Percentiles rank a stretch among this genome's conserved stretches.
phyloP scores from a whole-genome alignment of 2,888 invertebrate genomes.

The Epirrita christyi region DNA sequence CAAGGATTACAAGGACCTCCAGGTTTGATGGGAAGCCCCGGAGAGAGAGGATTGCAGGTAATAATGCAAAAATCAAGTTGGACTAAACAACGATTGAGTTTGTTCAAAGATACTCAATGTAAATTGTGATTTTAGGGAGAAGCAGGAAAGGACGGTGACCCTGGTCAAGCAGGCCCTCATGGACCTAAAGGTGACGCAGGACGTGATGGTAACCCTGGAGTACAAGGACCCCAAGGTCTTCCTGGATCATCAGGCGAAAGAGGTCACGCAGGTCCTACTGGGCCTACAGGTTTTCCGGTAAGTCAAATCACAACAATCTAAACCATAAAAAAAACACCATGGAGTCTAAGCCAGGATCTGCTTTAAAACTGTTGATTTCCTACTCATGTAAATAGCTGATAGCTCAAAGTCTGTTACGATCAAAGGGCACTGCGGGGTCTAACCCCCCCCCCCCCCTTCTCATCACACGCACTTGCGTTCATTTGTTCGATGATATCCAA shows the following conservation, averaged over 20 bases:
- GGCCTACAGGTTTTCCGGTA: conserved; percentile 93
- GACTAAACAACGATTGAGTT: background rate
- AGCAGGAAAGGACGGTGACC: conserved; percentile 91
- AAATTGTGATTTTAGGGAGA: conserved; percentile 84
- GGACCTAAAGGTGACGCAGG: conserved; percentile 93
- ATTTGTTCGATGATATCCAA: too few species aligned
- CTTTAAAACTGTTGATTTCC: too few species aligned
- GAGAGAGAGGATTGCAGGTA: conserved; percentile 90
- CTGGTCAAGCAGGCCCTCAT: conserved; percentile 89
- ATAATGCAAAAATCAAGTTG: background rate
- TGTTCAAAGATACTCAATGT: background rate
- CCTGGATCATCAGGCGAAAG: conserved; percentile 90
- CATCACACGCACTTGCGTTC: too few species aligned
- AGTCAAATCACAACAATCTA: conserved; percentile 18
- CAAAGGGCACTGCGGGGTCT: too few species aligned
- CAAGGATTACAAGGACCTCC: conserved; percentile 92
- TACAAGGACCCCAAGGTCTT: conserved; percentile 89
- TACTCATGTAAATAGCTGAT: too few species aligned
- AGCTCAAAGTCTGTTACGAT: too few species aligned
- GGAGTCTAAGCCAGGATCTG: too few species aligned
- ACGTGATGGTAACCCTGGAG: conserved; percentile 90
- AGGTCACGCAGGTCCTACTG: conserved; percentile 85
- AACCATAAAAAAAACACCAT: too few species aligned
- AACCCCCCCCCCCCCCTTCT: too few species aligned
- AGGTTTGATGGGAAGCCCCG: conserved; percentile 90